A percentile compares a stretch with the other conserved stretches of the same genome.
Conservation (phyloP, 1,140 invertebrate genomes). For the Lerema accius region DNA sequence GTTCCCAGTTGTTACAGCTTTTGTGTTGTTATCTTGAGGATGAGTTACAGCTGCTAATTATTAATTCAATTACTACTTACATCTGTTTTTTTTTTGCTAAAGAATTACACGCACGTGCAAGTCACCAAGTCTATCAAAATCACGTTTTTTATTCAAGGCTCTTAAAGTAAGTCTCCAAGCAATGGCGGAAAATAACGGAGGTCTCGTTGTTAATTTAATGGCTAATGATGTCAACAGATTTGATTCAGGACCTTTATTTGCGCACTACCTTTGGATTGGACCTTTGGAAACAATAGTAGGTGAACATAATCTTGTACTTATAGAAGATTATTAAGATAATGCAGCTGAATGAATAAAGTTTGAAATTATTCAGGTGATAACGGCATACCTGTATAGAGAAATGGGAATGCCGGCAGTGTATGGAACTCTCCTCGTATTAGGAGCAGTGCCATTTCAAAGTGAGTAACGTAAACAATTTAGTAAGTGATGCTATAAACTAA, state of each 20-base stretch:
- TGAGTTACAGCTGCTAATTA: no score
- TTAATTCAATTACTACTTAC: no score
- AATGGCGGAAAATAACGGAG: slow-evolving; percentile 85
- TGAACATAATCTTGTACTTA: no score
- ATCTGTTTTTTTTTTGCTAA: no score
- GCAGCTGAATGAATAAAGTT: no score
- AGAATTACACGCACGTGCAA: neutral
- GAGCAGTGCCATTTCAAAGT: slow-evolving; percentile 75
- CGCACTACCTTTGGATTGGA: slow-evolving; percentile 83
- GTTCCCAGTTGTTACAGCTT: no score
- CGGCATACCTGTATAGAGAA: slow-evolving; percentile 66
- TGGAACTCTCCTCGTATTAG: slow-evolving; percentile 57
- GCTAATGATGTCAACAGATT: slow-evolving; percentile 88
- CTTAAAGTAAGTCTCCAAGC: slow-evolving; percentile 85
- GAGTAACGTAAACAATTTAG: no score
- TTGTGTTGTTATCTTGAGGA: no score
- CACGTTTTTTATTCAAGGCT: slow-evolving; percentile 53
- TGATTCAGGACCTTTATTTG: slow-evolving; percentile 78
- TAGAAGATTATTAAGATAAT: no score
- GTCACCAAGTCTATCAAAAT: neutral
- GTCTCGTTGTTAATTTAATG: slow-evolving; percentile 89
- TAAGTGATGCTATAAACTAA: no score
- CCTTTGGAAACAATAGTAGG: slow-evolving; percentile 84
- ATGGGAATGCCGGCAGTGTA: slow-evolving; percentile 69
- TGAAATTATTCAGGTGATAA: slow-evolving; percentile 57